Evolutionary conservation across 2,888 invertebrate genomes (phyloP).

Genomic region (Alloplasta piceator): DNA sequence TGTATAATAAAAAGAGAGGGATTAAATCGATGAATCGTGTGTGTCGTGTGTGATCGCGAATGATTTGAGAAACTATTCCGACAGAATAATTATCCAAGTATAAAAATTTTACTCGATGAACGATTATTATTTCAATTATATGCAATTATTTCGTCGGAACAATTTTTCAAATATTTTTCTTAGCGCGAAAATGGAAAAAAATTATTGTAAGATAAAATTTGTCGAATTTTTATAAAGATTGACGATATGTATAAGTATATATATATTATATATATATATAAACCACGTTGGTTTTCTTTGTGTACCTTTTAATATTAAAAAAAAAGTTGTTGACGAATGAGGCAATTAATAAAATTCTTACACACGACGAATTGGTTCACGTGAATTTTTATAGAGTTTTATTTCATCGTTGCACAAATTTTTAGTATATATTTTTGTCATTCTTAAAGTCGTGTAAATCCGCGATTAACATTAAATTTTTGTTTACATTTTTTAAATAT

Average conservation of each 20-base stretch:
- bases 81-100: neutral
- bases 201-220: neutral
- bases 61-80: constrained; percentile 11
- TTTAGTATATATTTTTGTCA: neutral
- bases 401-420: constrained; percentile 27
- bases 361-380: constrained; percentile 30
- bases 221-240: neutral
- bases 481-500: no score
- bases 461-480: no score
- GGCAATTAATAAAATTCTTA: constrained; percentile 56
- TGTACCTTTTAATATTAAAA: constrained; percentile 32
- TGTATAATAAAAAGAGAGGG: neutral
- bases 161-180: neutral
- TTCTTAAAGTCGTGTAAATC: no score
- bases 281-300: neutral
- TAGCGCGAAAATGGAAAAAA: neutral
- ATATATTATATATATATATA: constrained; percentile 23
- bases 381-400: no score
- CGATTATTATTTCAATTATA: neutral
- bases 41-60: neutral
- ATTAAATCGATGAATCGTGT: neutral
- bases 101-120: neutral
- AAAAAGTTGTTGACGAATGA: constrained; percentile 28
- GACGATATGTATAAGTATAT: neutral
- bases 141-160: constrained; percentile 19